phyloP scores from a whole-genome alignment of 2,797 vertebrate genomes.

The Chrysolophus pictus region DNA sequence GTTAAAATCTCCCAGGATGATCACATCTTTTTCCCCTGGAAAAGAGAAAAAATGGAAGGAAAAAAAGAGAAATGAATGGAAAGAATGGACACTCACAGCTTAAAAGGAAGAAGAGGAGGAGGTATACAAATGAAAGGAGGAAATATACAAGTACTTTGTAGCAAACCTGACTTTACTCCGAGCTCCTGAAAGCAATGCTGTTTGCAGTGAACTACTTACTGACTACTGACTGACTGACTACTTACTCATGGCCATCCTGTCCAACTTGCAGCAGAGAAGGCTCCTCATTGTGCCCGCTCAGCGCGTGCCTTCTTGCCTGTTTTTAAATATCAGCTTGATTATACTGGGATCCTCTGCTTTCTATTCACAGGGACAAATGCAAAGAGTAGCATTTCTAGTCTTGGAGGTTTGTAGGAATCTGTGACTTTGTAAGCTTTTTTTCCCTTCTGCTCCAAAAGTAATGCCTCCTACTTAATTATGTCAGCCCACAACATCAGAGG shows the following conservation, averaged over 20 bases:
- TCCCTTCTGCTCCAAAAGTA: too few relatives aligned
- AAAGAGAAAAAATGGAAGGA: background rate
- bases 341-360: background rate
- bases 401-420: background rate
- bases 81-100: background rate
- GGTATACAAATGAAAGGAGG: background rate
- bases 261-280: background rate
- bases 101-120: background rate
- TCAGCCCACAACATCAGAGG: too few relatives aligned
- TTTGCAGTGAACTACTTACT: background rate
- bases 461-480: too few relatives aligned
- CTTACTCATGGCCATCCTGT: background rate
- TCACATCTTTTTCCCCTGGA: constrained; percentile 88
- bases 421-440: background rate
- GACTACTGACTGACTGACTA: background rate
- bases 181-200: background rate
- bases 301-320: background rate
- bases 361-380: background rate
- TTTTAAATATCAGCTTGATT: background rate
- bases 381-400: background rate
- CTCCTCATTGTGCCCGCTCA: too few relatives aligned
- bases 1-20: constrained; percentile 92
- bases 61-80: background rate
- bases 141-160: background rate
- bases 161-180: background rate